A percentile compares a stretch with the other conserved stretches of the same genome.
Evolutionary conservation across 2,888 invertebrate species (phyloP).

Genomic region (Biston stratarius): DNA sequence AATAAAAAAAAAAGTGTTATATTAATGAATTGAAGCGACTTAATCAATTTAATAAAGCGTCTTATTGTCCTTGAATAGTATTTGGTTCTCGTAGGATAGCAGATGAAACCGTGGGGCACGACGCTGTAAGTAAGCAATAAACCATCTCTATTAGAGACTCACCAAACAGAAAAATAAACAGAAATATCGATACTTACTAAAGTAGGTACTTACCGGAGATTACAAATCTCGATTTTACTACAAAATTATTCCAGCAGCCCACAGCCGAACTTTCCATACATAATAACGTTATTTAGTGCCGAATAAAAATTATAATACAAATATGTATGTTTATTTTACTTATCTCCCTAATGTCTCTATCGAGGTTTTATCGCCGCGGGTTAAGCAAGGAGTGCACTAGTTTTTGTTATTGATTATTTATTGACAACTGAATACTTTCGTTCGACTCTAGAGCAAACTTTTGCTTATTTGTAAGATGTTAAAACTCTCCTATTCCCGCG

Average conservation of each 20-base stretch:
- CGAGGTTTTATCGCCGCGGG: constrained; percentile 18
- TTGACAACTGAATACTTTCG: constrained; percentile 1
- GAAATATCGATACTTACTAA: not conserved
- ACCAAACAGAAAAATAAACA: constrained; percentile 2
- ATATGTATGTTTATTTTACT: constrained; percentile 33
- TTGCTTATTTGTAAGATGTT: no score
- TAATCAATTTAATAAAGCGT: no score
- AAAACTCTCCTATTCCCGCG: no score
- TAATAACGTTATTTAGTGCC: constrained; percentile 33
- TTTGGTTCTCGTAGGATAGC: no score
- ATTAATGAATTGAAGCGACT: no score
- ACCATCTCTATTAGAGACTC: not conserved
- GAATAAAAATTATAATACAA: constrained; percentile 32
- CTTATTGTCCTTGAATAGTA: no score
- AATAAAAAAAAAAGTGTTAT: no score
- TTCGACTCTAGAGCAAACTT: not conserved
- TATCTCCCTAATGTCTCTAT: constrained; percentile 32
- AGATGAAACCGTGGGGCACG: no score
- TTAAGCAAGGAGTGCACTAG: constrained; percentile 2
- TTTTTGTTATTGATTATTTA: constrained; percentile 1
- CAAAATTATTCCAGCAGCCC: constrained; percentile 27
- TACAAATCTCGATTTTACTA: constrained; percentile 29
- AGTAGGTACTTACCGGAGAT: constrained; percentile 8
- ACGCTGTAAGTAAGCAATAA: constrained; percentile 1
- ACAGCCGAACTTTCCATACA: constrained; percentile 28